Conservation (phyloP, 2,888 invertebrate species). For the Xylophagus ater region DNA sequence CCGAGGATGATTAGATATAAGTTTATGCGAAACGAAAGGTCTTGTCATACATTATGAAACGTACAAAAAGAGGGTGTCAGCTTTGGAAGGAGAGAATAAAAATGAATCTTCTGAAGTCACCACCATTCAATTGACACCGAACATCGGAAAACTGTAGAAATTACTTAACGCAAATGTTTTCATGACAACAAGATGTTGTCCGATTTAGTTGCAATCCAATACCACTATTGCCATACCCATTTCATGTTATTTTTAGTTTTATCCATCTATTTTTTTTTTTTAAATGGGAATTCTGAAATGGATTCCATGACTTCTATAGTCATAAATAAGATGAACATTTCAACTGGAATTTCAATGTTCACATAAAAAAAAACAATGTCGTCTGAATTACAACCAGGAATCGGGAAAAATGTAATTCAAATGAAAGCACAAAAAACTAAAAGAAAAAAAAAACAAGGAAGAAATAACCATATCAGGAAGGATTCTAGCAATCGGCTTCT, state of each 20-base stretch:
- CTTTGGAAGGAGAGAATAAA: constrained; percentile 2
- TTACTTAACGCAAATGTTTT: constrained; percentile 5
- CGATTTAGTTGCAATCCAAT: neutral
- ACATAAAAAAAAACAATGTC: neutral
- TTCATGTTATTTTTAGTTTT: constrained; percentile 10
- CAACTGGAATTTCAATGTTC: neutral
- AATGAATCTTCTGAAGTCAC: constrained; percentile 4
- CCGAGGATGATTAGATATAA: constrained; percentile 1
- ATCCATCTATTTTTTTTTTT: neutral
- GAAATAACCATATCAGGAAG: neutral
- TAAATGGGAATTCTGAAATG: no score
- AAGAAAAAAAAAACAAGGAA: neutral
- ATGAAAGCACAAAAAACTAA: neutral
- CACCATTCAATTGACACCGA: constrained; percentile 8
- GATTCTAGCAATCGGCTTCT: neutral
- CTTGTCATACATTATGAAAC: neutral
- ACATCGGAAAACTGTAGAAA: constrained; percentile 3
- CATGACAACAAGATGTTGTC: constrained; percentile 11
- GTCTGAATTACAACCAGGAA: neutral
- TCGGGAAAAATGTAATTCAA: no score
- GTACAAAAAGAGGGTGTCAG: neutral
- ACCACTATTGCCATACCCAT: constrained; percentile 13
- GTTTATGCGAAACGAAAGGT: neutral
- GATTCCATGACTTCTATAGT: constrained; percentile 1
- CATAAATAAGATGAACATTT: constrained; percentile 9